Percentiles rank a stretch among this genome's conserved stretches.
phyloP scores from a whole-genome alignment of 2,797 vertebrate genomes.

The Leptatherina wallacei region DNA sequence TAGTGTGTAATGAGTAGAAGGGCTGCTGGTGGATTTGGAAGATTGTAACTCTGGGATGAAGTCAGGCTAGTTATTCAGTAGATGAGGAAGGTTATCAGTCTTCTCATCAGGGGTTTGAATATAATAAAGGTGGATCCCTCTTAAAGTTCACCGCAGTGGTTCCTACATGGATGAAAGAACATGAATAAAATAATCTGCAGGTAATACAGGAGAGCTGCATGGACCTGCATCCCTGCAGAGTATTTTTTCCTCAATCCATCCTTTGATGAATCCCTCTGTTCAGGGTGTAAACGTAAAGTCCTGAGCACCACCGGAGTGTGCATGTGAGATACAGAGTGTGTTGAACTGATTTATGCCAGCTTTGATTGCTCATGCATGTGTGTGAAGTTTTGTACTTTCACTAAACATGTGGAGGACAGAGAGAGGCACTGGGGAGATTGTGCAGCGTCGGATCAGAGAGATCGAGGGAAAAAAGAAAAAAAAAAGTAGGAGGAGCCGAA shows the following conservation, averaged over 20 bases:
- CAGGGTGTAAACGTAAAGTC: slow-evolving; percentile 16
- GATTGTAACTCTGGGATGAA: neutral
- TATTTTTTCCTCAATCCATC: slow-evolving; percentile 30
- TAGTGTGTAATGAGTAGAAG: neutral
- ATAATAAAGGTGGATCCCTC: neutral
- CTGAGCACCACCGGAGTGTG: slow-evolving; percentile 5
- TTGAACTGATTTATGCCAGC: slow-evolving; percentile 27
- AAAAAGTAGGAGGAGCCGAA: slow-evolving; percentile 42
- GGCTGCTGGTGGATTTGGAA: neutral
- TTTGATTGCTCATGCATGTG: slow-evolving; percentile 46
- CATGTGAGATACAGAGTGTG: slow-evolving; percentile 3
- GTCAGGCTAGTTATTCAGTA: neutral
- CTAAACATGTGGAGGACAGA: slow-evolving; percentile 48
- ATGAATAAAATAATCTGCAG: slow-evolving; percentile 37
- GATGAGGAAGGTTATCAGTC: neutral
- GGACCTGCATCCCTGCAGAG: slow-evolving; percentile 24
- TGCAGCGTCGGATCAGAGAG: slow-evolving; percentile 34
- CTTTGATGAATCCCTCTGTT: slow-evolving; percentile 39
- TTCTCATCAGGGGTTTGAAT: slow-evolving; percentile 3
- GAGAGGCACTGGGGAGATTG: slow-evolving; percentile 11
- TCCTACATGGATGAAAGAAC: slow-evolving; percentile 13
- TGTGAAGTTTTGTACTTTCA: slow-evolving; percentile 35
- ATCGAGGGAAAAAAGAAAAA: slow-evolving; percentile 12
- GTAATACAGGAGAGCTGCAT: slow-evolving; percentile 23
- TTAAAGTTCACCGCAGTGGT: slow-evolving; percentile 1